Evolutionary conservation across 1,140 invertebrate species (phyloP).

Genomic region (Leptestheria dahalacensis): DNA sequence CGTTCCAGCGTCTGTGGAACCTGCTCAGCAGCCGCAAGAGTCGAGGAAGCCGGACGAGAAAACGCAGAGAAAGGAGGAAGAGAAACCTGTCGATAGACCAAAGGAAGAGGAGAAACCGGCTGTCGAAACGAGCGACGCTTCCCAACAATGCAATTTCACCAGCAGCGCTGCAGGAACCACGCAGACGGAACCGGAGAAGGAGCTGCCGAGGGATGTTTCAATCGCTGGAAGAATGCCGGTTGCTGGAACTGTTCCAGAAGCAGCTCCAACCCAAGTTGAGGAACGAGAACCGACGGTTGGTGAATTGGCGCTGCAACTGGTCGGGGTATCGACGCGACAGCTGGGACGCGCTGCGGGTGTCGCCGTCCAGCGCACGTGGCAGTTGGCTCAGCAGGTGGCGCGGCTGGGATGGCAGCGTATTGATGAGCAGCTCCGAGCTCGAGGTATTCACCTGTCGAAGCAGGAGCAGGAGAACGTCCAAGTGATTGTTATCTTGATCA

Average conservation of each 20-base stretch:
- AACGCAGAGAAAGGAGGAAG: background rate
- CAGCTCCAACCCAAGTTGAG: background rate
- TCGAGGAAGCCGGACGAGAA: background rate
- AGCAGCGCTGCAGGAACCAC: background rate
- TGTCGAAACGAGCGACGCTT: background rate
- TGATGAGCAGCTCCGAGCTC: slow-evolving; percentile 1
- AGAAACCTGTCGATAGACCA: background rate
- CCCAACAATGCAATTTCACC: background rate
- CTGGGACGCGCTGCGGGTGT: background rate
- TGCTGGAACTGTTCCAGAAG: background rate
- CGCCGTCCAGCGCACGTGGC: background rate
- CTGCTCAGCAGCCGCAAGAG: background rate
- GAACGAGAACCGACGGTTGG: slow-evolving; percentile 8
- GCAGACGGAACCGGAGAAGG: background rate
- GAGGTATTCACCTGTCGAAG: slow-evolving; percentile 6
- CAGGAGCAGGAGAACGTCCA: slow-evolving; percentile 8
- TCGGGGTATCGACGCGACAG: slow-evolving; percentile 1
- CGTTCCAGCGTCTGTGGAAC: background rate
- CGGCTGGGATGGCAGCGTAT: slow-evolving; percentile 4
- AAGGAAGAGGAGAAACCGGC: background rate
- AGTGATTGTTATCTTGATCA: slow-evolving; percentile 6
- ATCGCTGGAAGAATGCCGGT: background rate
- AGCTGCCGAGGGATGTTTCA: background rate
- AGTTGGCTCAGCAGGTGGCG: slow-evolving; percentile 5
- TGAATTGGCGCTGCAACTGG: slow-evolving; percentile 6